Evolutionary conservation across 1,140 invertebrate genomes (phyloP), one percentile per base, ranked within the genome.

Genomic region (Caenorhabditis remanei): DNA sequence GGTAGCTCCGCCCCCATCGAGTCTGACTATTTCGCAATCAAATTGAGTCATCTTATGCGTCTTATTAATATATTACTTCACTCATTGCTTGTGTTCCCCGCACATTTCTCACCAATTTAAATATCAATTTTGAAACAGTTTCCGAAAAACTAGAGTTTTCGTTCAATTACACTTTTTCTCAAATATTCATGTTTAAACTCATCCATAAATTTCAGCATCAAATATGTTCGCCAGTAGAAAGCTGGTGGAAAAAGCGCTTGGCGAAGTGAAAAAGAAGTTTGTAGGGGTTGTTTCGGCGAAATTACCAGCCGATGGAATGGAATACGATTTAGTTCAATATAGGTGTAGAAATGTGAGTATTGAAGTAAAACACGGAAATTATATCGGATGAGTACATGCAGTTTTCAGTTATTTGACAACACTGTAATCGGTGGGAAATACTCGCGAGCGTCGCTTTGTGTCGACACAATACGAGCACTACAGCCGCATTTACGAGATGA

Each of bases 371-470:
- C 32, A 32, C 32, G 32, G 32, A 32, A 32, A 32, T 32, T 5
- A 14, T 53, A 3, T 3, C 50, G 2, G 9, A 53, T 14, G 16
- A 8, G 3, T 53, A 6, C 2, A 4, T 53, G 9, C 6, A 71
- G n/a, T 58, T 58, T 86, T 58, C 40, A 88, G 50, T 63, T 92
- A 9, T 92, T 92, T 55, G 90, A 92, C 53, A 75, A 92, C 55
- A 92, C 89, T 41, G 90, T 92, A 56, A 71, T 85, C 50, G 90
- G 88, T 11, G 91, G 91, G 19, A 92, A 92, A 82, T 90, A 87
- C 84, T 90, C 83, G 3, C 86, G 91, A n/a, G 88, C 90, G 21
- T 48, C 40, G 9, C 86, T 92, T n/a, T 89, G 85, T 7, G 24
- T 92, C 32, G 85, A 90, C 83, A 87, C 91, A 14, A 91, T 87